Conservation (phyloP, 2,797 vertebrate species). For the Tokudaia muenninki region DNA sequence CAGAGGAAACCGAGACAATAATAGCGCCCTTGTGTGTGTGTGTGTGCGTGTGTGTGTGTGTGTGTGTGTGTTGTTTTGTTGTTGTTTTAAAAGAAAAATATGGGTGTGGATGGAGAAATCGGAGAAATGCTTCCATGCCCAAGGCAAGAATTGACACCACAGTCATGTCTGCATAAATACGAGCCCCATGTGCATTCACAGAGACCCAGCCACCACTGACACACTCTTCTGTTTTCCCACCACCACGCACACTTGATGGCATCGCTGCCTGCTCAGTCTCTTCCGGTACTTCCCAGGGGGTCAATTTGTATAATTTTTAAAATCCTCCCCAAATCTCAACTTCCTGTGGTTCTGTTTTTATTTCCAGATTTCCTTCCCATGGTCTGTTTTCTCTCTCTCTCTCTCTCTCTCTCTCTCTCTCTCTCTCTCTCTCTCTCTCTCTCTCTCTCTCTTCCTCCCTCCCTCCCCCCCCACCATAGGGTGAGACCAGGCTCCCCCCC, state of each 20-base stretch:
- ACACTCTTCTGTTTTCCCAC: neutral
- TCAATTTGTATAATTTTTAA: slow-evolving; percentile 74
- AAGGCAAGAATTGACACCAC: neutral
- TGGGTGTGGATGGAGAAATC: neutral
- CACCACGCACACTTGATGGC: slow-evolving; percentile 1
- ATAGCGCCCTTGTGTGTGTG: slow-evolving; percentile 24
- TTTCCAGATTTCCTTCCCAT: slow-evolving; percentile 59
- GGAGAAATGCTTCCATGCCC: neutral
- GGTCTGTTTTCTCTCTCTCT: slow-evolving; percentile 25
- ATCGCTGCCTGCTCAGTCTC: slow-evolving; percentile 1
- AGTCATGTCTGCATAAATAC: neutral
- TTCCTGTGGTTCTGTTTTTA: slow-evolving; percentile 75
- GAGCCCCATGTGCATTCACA: fast-evolving
- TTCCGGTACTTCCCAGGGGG: slow-evolving; percentile 57
- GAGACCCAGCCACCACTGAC: neutral
- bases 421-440: slow-evolving; percentile 29
- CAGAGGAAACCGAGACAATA: neutral
- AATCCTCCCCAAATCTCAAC: slow-evolving; percentile 71
- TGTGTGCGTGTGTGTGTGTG: neutral
- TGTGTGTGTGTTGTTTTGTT: neutral
- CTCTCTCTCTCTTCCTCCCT: neutral
- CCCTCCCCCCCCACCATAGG: neutral
- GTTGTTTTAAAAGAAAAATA: slow-evolving; percentile 50
- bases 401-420: neutral
- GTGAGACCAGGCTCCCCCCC: slow-evolving; percentile 64